Base-by-base conservation (phyloP, 1,140 invertebrate genomes). In the Cryptotermes secundus region DNA sequence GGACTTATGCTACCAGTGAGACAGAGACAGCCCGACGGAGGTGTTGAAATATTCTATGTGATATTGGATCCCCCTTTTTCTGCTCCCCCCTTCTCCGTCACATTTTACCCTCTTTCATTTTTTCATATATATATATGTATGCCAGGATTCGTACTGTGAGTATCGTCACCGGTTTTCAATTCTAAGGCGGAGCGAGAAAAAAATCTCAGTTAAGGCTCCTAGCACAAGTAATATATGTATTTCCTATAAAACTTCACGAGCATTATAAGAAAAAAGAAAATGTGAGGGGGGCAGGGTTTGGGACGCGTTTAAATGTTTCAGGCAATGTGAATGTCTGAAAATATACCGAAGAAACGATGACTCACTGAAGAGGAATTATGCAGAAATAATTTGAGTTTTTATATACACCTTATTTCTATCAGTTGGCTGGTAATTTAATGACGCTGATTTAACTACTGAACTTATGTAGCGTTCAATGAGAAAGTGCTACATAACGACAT, bases 41-140 rank as follows among this genome's bases (percentile, higher is more conserved):
- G 59, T 72, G 59, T 72, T 72, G 59, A 72, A 72, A 72, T 72
- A 72, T 72, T 72, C 59, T 31, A 72, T 72, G 59, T 72, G 59
- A 72, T 72, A 72, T 72, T 72, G 59, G 59, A 72, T 72, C 59
- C 26, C 59, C 59, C 14, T n/a, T 72, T 72, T 72, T 2, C 14
- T 59, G 24, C 53, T 59, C 22, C 53, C 53, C 53, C 22, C 12
- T 24, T 12, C 53, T 7, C 53, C 53, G 19, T n/a, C 19, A 59
- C 53, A 59, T 59, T n/a, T n/a, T 22, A 59, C 12, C 53, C 53
- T 59, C 24, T 59, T 59, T 59, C 19, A n/a, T 59, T 59, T 59
- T 59, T 59, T 59, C 26, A n/a, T n/a, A n/a, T n/a, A n/a, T n/a
- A n/a, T 7, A 72, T n/a, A 72, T 31, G 19, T 59, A 14, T 31